A percentile compares a stretch with the other conserved stretches of the same genome.
phyloP scores from a whole-genome alignment of 2,888 invertebrate genomes.

The Chalcis sispes region DNA sequence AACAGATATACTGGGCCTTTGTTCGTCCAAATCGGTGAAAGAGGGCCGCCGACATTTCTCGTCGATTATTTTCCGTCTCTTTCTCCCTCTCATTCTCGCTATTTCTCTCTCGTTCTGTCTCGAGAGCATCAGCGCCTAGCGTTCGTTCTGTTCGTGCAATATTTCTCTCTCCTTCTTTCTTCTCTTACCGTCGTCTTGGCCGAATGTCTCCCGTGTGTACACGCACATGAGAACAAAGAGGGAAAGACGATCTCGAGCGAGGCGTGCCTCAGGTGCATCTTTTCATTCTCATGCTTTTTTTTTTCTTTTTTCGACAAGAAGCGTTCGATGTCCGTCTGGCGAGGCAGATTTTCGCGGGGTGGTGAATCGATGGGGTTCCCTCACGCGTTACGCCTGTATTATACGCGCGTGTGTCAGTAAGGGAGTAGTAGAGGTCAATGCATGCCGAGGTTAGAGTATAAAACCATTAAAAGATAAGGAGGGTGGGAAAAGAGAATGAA shows the following conservation, averaged over 20 bases:
- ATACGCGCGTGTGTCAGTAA: slow-evolving; percentile 50
- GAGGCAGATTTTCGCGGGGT: slow-evolving; percentile 38
- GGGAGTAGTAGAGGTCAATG: slow-evolving; percentile 66
- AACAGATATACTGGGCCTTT: slow-evolving; percentile 69
- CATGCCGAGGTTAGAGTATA: slow-evolving; percentile 66
- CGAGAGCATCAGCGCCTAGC: slow-evolving; percentile 3
- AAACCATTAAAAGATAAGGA: slow-evolving; percentile 41
- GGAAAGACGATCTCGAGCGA: too few relatives aligned
- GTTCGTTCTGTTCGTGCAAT: slow-evolving; percentile 1
- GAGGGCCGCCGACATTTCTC: slow-evolving; percentile 55
- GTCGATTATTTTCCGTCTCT: slow-evolving; percentile 53
- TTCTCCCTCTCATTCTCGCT: slow-evolving; percentile 9
- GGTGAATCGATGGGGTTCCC: slow-evolving; percentile 47
- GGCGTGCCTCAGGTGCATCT: too few relatives aligned
- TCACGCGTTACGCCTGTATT: slow-evolving; percentile 17
- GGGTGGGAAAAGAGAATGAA: not conserved
- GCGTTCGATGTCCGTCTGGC: slow-evolving; percentile 20
- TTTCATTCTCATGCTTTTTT: too few relatives aligned
- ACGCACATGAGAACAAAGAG: too few relatives aligned
- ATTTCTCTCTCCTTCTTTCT: slow-evolving; percentile 5
- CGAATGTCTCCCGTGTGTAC: not conserved
- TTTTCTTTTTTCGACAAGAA: too few relatives aligned
- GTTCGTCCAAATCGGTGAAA: slow-evolving; percentile 55
- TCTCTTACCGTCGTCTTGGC: slow-evolving; percentile 6
- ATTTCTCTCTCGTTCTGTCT: slow-evolving; percentile 21